Evolutionary conservation across 2,888 invertebrate genomes (phyloP).

Genomic region (Bursaphelenchus okinawaensis): DNA sequence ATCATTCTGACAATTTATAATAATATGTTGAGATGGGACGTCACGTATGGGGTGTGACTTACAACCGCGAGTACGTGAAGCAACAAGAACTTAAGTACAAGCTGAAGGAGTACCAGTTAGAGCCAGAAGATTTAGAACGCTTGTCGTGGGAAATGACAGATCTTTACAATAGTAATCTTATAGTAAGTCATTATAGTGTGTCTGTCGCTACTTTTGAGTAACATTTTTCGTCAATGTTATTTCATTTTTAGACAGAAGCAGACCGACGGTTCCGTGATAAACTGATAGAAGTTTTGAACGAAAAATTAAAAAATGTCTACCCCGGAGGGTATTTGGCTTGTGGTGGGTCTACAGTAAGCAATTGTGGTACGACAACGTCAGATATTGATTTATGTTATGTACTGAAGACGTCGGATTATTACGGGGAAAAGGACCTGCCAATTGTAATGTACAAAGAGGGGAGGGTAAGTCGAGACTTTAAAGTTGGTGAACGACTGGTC

Average conservation of each 20-base stretch:
- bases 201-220: too few relatives aligned
- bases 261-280: not conserved
- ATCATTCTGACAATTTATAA: too few relatives aligned
- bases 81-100: too few relatives aligned
- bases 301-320: constrained; percentile 6
- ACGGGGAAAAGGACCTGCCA: constrained; percentile 11
- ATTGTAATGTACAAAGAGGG: constrained; percentile 9
- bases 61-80: too few relatives aligned
- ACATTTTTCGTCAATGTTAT: too few relatives aligned
- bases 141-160: too few relatives aligned
- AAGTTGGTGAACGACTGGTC: too few relatives aligned
- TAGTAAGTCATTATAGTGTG: too few relatives aligned
- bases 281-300: not conserved
- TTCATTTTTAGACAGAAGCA: not conserved
- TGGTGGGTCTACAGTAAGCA: constrained; percentile 28
- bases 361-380: constrained; percentile 20
- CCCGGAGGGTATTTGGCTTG: constrained; percentile 15
- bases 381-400: constrained; percentile 28
- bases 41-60: not conserved
- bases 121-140: too few relatives aligned
- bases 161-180: too few relatives aligned
- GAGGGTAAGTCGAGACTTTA: not conserved
- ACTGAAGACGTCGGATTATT: constrained; percentile 11
- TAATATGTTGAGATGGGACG: too few relatives aligned
- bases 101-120: too few relatives aligned